Evolutionary conservation across 2,888 invertebrate species (phyloP).

Genomic region (Atherix ibis): DNA sequence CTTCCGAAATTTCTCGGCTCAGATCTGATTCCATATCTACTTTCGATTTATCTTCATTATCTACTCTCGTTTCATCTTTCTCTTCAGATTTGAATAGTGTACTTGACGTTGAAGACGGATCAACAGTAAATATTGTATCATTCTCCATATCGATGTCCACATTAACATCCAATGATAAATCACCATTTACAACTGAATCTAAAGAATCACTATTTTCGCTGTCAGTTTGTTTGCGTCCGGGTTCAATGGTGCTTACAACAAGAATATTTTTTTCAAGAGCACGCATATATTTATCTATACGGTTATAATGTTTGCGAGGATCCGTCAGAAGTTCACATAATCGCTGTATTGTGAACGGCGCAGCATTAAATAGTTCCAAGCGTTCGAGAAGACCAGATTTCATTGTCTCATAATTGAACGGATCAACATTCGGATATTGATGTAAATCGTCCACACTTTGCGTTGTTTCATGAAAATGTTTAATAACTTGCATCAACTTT

Average conservation of each 20-base stretch:
- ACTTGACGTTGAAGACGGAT: constrained; percentile 9
- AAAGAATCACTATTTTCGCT: constrained; percentile 51
- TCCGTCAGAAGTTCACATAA: constrained; percentile 85
- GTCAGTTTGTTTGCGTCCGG: constrained; percentile 44
- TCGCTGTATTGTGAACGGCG: constrained; percentile 92
- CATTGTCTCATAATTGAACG: constrained; percentile 80
- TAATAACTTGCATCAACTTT: constrained; percentile 72
- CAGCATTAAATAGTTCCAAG: constrained; percentile 68
- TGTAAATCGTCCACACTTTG: constrained; percentile 55
- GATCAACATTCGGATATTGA: constrained; percentile 79
- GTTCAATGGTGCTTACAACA: constrained; percentile 64
- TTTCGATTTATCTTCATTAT: constrained; percentile 16
- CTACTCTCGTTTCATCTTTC: constrained; percentile 27
- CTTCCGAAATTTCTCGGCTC: no score
- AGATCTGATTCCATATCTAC: no score
- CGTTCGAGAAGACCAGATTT: constrained; percentile 67
- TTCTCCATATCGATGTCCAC: constrained; percentile 39
- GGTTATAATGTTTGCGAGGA: constrained; percentile 85
- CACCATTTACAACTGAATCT: constrained; percentile 34
- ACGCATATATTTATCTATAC: constrained; percentile 92
- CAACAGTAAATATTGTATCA: constrained; percentile 26
- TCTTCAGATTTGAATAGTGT: constrained; percentile 17
- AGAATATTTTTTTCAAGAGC: constrained; percentile 91
- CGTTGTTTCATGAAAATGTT: constrained; percentile 71
- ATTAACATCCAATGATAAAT: constrained; percentile 37